Evolutionary conservation across 1,140 invertebrate genomes (phyloP).

Genomic region (Caenorhabditis inopinata): DNA sequence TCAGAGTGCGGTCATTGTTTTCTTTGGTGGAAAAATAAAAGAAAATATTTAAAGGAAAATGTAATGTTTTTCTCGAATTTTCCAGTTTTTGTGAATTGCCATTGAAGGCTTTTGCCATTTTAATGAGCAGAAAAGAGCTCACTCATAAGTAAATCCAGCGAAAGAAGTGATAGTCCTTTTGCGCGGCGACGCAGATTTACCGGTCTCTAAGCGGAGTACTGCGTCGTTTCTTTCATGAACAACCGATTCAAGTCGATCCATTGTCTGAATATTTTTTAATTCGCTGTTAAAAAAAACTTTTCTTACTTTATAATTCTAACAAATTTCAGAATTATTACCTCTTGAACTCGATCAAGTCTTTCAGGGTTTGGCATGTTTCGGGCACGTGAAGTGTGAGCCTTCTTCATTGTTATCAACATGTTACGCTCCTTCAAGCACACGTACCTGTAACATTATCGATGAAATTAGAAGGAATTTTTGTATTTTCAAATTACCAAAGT

Average conservation of each 20-base stretch:
- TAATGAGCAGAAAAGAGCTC: constrained; percentile 35
- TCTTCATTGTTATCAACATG: constrained; percentile 94
- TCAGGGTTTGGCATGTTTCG: constrained; percentile 89
- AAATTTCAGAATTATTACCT: constrained; percentile 42
- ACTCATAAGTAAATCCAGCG: constrained; percentile 65
- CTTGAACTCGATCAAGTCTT: constrained; percentile 83
- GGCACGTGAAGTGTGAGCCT: constrained; percentile 74
- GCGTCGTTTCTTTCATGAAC: constrained; percentile 88
- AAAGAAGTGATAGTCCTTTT: constrained; percentile 60
- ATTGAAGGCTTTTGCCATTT: not conserved
- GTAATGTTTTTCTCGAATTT: too few species aligned
- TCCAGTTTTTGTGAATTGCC: too few species aligned
- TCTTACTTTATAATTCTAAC: not conserved
- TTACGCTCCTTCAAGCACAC: constrained; percentile 92
- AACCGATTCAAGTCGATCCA: constrained; percentile 88
- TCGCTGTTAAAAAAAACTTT: not conserved
- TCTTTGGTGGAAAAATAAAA: too few species aligned
- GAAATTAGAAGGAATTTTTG: not conserved
- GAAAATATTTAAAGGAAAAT: too few species aligned
- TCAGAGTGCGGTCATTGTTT: too few species aligned
- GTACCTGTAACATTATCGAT: constrained; percentile 72
- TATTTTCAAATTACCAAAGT: constrained; percentile 78
- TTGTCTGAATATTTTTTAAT: constrained; percentile 73
- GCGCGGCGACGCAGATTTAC: constrained; percentile 73
- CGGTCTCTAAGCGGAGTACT: constrained; percentile 85